A percentile compares a stretch with the other conserved stretches of the same genome.
phyloP scores from a whole-genome alignment of 2,113 vertebrate species.

The Ginglymostoma cirratum region DNA sequence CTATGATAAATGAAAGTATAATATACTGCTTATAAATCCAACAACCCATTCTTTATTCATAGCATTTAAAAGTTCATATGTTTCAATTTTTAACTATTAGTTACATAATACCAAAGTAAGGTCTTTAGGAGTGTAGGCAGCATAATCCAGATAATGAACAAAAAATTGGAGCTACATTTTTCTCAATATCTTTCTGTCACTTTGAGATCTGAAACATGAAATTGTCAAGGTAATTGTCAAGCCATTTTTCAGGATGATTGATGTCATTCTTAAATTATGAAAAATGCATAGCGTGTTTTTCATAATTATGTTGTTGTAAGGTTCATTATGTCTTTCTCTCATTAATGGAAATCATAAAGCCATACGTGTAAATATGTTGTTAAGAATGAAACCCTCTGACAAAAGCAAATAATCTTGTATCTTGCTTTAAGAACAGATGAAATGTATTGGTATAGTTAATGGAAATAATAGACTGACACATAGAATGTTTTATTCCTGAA shows the following conservation, averaged over 20 bases:
- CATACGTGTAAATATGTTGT: background rate
- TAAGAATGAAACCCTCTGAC: background rate
- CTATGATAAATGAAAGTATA: constrained; percentile 18
- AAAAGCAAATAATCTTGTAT: constrained; percentile 6
- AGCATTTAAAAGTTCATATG: background rate
- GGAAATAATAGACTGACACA: background rate
- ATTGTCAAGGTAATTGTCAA: constrained; percentile 29
- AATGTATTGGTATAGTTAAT: background rate
- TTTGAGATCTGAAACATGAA: constrained; percentile 22
- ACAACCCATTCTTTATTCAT: background rate
- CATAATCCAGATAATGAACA: background rate
- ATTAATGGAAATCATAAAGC: background rate
- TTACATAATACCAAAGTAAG: background rate
- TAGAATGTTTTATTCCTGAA: background rate
- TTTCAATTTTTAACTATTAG: constrained; percentile 9
- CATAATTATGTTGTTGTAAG: constrained; percentile 14
- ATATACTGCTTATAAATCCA: background rate
- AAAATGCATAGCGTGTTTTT: constrained; percentile 23
- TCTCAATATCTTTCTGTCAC: background rate
- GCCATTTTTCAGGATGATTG: constrained; percentile 32
- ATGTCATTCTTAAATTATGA: constrained; percentile 31
- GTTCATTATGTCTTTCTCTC: background rate
- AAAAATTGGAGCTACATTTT: background rate
- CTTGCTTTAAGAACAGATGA: background rate
- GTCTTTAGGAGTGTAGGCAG: background rate